phyloP scores from a whole-genome alignment of 2,797 vertebrate genomes.

The Cryptoblepharus egeriae region DNA sequence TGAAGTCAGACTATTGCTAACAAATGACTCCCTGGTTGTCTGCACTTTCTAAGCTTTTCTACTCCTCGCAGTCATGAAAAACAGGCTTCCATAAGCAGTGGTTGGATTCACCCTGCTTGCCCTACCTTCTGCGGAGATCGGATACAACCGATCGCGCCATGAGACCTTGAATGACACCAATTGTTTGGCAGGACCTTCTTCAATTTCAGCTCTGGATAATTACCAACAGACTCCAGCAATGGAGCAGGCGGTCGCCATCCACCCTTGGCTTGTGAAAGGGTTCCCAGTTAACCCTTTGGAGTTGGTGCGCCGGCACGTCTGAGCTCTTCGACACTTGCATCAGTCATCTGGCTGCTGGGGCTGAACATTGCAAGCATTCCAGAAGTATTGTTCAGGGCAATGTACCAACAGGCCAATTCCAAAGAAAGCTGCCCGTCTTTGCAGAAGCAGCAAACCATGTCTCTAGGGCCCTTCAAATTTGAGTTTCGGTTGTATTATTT shows the following conservation, averaged over 20 bases:
- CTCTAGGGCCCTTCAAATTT: not conserved
- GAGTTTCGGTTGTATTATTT: no score
- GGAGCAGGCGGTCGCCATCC: conserved; percentile 20
- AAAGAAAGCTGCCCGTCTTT: not conserved
- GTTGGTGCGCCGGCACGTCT: not conserved
- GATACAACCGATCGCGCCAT: conserved; percentile 11
- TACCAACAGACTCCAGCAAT: conserved; percentile 51
- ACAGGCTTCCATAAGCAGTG: not conserved
- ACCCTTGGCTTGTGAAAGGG: conserved; percentile 44
- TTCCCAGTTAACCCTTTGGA: not conserved
- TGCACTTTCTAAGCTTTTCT: not conserved
- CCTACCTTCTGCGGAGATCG: not conserved
- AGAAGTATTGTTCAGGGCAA: not conserved
- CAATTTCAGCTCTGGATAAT: conserved; percentile 50
- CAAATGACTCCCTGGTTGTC: not conserved
- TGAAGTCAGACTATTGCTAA: not conserved
- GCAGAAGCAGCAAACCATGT: not conserved
- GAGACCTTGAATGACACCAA: conserved; percentile 6
- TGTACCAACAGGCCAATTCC: not conserved
- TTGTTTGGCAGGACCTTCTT: conserved; percentile 40
- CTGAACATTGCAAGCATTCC: conserved; percentile 41
- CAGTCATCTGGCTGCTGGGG: not conserved
- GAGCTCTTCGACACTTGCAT: not conserved
- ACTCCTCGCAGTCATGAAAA: not conserved
- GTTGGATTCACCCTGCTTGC: not conserved